phyloP scores from a whole-genome alignment of 1,140 invertebrate genomes.

The Conus betulinus region DNA sequence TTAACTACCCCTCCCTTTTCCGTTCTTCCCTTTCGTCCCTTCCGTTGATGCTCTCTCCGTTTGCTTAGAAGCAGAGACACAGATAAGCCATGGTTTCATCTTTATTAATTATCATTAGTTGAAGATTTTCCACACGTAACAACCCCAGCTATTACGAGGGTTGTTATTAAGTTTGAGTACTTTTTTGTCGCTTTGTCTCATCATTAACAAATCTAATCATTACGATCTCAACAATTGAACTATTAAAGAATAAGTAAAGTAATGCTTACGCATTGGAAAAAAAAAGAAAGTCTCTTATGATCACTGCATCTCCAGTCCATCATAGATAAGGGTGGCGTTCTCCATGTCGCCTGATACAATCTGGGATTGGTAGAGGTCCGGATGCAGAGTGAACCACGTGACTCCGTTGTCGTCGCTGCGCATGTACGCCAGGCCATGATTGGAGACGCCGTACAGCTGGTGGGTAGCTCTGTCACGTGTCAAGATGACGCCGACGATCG shows the following conservation, averaged over 20 bases:
- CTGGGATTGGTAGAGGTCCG: background rate
- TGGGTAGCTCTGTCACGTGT: slow-evolving; percentile 2
- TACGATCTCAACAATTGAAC: too few species aligned
- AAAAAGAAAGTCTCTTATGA: background rate
- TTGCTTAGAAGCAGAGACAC: too few species aligned
- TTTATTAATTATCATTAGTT: too few species aligned
- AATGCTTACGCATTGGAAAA: background rate
- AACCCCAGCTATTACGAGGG: background rate
- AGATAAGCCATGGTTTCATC: too few species aligned
- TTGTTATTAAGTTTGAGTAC: background rate
- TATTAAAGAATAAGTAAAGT: too few species aligned
- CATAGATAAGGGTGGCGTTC: background rate
- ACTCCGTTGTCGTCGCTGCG: slow-evolving; percentile 12
- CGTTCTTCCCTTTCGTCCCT: too few species aligned
- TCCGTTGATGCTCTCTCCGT: too few species aligned
- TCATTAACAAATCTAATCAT: too few species aligned
- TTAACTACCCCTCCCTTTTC: too few species aligned
- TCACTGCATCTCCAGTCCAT: background rate
- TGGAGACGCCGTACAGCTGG: slow-evolving; percentile 34
- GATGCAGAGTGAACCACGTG: slow-evolving; percentile 23
- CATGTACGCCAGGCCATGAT: slow-evolving; percentile 35
- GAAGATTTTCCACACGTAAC: too few species aligned
- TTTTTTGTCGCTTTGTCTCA: background rate
- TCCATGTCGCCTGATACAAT: background rate
- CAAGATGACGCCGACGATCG: slow-evolving; percentile 21